Base-by-base conservation (phyloP, 2,113 vertebrate genomes). In the Serilophus lunatus region DNA sequence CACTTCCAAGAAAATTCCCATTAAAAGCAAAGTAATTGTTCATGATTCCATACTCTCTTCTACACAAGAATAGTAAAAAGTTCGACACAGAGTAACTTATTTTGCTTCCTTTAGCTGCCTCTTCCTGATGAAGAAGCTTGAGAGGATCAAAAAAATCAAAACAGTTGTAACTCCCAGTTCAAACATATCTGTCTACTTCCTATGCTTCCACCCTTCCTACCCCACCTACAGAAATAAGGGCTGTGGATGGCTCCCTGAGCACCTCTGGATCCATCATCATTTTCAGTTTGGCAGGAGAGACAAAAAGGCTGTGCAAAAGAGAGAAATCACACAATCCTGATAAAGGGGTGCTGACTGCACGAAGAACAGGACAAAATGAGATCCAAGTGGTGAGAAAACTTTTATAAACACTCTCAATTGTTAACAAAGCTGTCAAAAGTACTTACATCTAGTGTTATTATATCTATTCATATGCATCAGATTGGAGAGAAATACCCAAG, bases 361-460 rank as follows among this genome's bases (percentile, higher is more conserved):
- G 22, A 72, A 83, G 57, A 72, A 49, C 6, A 29, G 14, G 13
- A 38, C 20, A 54, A 68, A 71, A 18, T 12, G 47, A 74, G 36
- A 31, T 50, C 6, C 51, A 63, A 12, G 12, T 25, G 6, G 20
- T 66, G 42, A 72, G 50, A 72, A 86, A 54, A 25, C 28, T 57
- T 88, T 49, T n/a, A 57, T 53, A 77, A 86, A 61, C 10, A 53
- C 7, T 51, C 22, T 56, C 53, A 91, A 57, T 18, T 56, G 22
- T 25, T 80, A 45, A 45, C 42, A 68, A 83, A 42, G 9, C n/a
- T 66, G 74, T 92, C 3, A 2, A 16, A 56, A 57, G 4, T 26
- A 36, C 16, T n/a, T n/a, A n/a, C n/a, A n/a, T n/a, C n/a, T 77
- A 51, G 11, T 0, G 0, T 49, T 59, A 47, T 40, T 7, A 5